Conservation (phyloP, 37 sponge, comb jelly and placozoan genomes). For the Agelas oroides region DNA sequence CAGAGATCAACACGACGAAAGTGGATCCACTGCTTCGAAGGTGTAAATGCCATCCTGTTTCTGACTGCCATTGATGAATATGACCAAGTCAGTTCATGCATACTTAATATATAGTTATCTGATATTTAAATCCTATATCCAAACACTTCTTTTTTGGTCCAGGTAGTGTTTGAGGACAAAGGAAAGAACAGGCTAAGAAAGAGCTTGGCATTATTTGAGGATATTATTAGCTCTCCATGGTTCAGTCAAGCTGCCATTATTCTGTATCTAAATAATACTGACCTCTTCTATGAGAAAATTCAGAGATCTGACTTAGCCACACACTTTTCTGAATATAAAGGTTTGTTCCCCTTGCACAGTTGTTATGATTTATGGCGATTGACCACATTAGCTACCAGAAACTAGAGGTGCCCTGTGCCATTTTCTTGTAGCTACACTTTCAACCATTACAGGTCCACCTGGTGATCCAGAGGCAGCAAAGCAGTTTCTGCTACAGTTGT, state of each 20-base stretch:
- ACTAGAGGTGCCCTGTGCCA: too few relatives aligned
- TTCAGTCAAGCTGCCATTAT: conserved; percentile 89
- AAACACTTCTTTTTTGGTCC: too few relatives aligned
- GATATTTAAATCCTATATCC: too few relatives aligned
- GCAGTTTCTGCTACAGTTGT: conserved; percentile 83
- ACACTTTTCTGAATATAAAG: conserved; percentile 87
- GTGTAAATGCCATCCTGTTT: conserved; percentile 95
- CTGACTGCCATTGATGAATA: conserved; percentile 91
- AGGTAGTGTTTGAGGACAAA: too few relatives aligned
- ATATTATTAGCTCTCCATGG: conserved; percentile 91
- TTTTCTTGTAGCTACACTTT: too few relatives aligned
- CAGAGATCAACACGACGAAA: conserved; percentile 97
- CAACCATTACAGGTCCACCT: conserved; percentile 84
- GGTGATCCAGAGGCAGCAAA: conserved; percentile 65
- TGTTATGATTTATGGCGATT: too few relatives aligned
- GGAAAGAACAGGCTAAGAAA: conserved; percentile 95
- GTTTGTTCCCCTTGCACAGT: conserved; percentile 28
- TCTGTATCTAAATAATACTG: conserved; percentile 96
- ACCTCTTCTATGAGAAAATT: conserved; percentile 95
- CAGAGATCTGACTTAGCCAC: conserved; percentile 80
- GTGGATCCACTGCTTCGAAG: conserved; percentile 99
- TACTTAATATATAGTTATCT: too few relatives aligned
- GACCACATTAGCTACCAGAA: too few relatives aligned
- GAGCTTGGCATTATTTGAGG: conserved; percentile 89
- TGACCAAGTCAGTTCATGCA: too few relatives aligned